Base-by-base conservation (phyloP, 1,140 invertebrate species). In the Anthonomus grandis region DNA sequence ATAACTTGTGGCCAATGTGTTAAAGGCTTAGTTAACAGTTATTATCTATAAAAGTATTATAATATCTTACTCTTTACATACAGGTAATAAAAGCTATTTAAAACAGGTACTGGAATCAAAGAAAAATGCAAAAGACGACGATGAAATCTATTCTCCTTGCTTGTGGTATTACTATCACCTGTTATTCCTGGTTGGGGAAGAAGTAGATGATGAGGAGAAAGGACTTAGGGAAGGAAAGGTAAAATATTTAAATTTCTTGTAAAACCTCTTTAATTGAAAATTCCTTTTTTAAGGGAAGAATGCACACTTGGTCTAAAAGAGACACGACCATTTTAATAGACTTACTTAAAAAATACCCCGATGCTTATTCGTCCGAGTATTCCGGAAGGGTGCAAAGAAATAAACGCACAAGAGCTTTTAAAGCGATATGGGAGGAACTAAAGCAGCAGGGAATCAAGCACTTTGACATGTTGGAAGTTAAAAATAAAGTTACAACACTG, bases 91-190 rank as follows among this genome's bases (percentile, higher is more conserved):
- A n/a, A n/a, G n/a, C n/a, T n/a, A n/a, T n/a, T n/a, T n/a, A n/a
- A n/a, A n/a, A n/a, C n/a, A 55, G 53, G 53, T 55, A n/a, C 10
- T 37, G 41, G 38, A 57, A 24, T 24, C 34, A 5, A 41, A 51
- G 19, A 13, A 54, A 42, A 36, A 18, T n/a, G 41, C 25, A n/a
- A 34, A 45, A 15, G 0, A n/a, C 38, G 23, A 47, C 8, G 48
- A 57, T 39, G 50, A 66, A n/a, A 46, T 60, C 12, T 62, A 64
- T 46, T 53, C 53, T 24, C 64, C 64, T 9, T 39, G 25, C 3
- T 49, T 66, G 17, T 66, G 64, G 64, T 66, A 66, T 44, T 66
- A 66, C 31, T 51, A 62, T 54, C 31, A 64, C 10, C 23, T 66
- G 23, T 44, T 57, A 22, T 66, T 59, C 42, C 59, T 59, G 15